Evolutionary conservation across 30 jellyfish, hydroid and myxozoan species (phyloP), one percentile per base, ranked within the genome.

Genomic region (Rhopilema esculentum): DNA sequence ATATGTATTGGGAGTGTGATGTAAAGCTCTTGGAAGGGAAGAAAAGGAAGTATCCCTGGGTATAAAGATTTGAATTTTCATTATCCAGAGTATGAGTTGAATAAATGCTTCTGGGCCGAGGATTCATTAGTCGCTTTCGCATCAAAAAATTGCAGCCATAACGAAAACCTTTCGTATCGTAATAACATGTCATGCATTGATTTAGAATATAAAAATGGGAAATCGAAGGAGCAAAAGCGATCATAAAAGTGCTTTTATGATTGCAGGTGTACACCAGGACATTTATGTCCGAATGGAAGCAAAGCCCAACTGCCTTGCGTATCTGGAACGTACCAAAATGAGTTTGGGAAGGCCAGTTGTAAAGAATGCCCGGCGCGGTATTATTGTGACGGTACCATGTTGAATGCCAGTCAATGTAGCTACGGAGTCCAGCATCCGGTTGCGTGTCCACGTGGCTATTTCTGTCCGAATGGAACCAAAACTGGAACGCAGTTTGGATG

Each of bases 241-340:
- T n/a, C n/a, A n/a, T n/a, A n/a, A n/a, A n/a, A n/a, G n/a, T 12
- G 57, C 57, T 2, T 40, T 12, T 40, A 2, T 40, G 12, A 40
- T 40, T 67, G 15, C 79, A 89, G 98, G 74, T 94, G 98, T 62
- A 89, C 98, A 27, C 98, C 98, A 0, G 98, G 98, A 23, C 89
- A 94, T 74, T 85, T 66, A 87, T 94, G 98, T 53, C 97, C 96
- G 25, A 73, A 72, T 28, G 98, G 98, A 24, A 94, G 97, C 96
- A 67, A 75, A 88, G 88, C 81, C 52, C 79, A 89, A 82, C 75
- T n/a, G 61, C 98, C 98, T 20, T 94, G 98, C 75, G 75, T 66
- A 23, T 72, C 97, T 0, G 98, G 98, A 61, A 29, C 97, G 66
- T 94, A 82, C 82, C 98, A 94, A 80, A 93, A 94, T 72, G 91